Base-by-base conservation (phyloP, 30 jellyfish, hydroid and myxozoan genomes). In the Rhopilema esculentum region DNA sequence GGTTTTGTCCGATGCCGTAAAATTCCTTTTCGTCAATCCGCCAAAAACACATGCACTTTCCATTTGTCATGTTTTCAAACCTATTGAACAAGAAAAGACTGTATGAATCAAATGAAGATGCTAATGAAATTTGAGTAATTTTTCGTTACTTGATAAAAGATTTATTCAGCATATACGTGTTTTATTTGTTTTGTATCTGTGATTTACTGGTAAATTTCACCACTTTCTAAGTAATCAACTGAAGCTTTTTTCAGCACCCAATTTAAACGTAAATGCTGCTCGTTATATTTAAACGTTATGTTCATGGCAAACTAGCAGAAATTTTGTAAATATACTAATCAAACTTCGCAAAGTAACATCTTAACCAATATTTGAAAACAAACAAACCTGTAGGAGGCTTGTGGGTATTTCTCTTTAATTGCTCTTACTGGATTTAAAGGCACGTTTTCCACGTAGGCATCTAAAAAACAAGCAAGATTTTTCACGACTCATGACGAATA, bases 391-490 rank as follows among this genome's bases (percentile, higher is more conserved):
- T 61, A n/a, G 23, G 78, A 25, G 29, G 89, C 97, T n/a, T 77
- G 31, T 30, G 97, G 72, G 52, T 32, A 83, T 20, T 32, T 52
- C 79, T 91, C 97, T 1, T 49, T 17, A 16, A 91, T 79, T 49
- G 61, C 88, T 27, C 89, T 69, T 66, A 85, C 95, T 16, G 97
- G 97, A 50, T 91, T 77, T 24, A 85, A 66, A 8, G 97, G 97
- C 1, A 77, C 80, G 20, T 84, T 72, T 30, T 19, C 77, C 89
- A 91, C 69, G 29, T 91, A 91, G 19, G 26, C 50, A 50, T 84
- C 97, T 91, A 69, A 12, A 49, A 75, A 21, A 66, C 1, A 40
- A 40, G 6, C 9, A 40, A 40, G 12, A 40, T 12, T 12, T 40
- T 2, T 12, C 57, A 40, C 57, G 57, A 40, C 12, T 12, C 6